Base-by-base conservation (phyloP, 53 echinoderm and acorn worm genomes). In the Paelopatides confundens region DNA sequence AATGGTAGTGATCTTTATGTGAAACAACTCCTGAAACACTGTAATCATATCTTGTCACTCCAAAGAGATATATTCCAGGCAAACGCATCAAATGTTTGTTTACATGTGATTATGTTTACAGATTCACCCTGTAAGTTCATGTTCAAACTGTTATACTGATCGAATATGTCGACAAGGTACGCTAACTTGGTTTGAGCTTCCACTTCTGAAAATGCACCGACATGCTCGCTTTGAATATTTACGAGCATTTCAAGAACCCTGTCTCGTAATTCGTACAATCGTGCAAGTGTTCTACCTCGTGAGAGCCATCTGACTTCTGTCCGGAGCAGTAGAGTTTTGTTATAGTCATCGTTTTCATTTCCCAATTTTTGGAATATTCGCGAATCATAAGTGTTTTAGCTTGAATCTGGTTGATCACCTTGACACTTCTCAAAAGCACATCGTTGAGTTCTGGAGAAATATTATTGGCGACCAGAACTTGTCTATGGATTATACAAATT, bases 1-100 rank as follows among this genome's bases (percentile, higher is more conserved):
- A n/a, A n/a, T 65, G 65, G 15, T 65, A 65, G 24, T 65, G 65
- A 65, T 65, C n/a, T 65, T 18, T 65, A 18, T 65, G 2, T 65
- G 65, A 65, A 65, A 65, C n/a, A 65, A 65, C 24, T 65, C 65
- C 65, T 65, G 65, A 26, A 65, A 65, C 65, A 65, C 65, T 21
- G 65, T 26, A 65, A 26, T 65, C 65, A 21, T 26, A 9, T 12
- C 62, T 27, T 62, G 39, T 39, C 39, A 39, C 39, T 39, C 39
- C 39, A 39, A 8, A 39, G 65, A 21, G 62, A 62, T 18, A 65
- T 18, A 21, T 65, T 65, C 65, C 65, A 26, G 65, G 27, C 23
- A 65, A 65, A 65, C 15, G 65, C 65, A 65, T 26, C 23, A 26
- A 65, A 18, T 21, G 65, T 26, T 26, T 65, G 27, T 65, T 65